Evolutionary conservation across 2,797 vertebrate species (phyloP).

Genomic region (Catamblyrhynchus diadema): DNA sequence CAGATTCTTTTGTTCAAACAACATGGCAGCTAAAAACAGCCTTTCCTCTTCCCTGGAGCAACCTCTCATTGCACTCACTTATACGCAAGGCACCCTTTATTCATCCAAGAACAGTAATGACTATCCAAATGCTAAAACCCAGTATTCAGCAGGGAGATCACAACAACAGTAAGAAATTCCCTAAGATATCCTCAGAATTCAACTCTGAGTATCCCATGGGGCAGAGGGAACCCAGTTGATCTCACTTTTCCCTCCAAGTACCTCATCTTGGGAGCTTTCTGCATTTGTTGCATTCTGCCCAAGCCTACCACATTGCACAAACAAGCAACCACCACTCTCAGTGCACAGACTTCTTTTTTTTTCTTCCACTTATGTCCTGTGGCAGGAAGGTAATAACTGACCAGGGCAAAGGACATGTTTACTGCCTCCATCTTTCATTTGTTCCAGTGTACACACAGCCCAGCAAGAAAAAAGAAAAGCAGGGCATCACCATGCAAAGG

Average conservation of each 20-base stretch:
- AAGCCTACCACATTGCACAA: neutral
- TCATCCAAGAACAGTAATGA: neutral
- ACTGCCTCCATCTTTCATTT: neutral
- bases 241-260: neutral
- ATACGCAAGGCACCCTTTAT: neutral
- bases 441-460: neutral
- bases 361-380: neutral
- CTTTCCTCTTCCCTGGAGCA: constrained; percentile 31
- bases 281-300: neutral
- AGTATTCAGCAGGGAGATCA: neutral
- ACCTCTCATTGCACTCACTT: neutral
- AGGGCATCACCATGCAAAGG: neutral
- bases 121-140: neutral
- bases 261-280: neutral
- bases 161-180: neutral
- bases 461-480: neutral
- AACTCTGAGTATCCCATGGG: neutral
- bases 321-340: neutral
- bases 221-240: neutral
- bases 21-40: constrained; percentile 29
- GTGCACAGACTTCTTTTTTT: neutral
- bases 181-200: neutral
- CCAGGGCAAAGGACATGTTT: constrained; percentile 20
- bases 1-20: constrained; percentile 24
- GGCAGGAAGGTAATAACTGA: neutral